A percentile compares a stretch with the other conserved stretches of the same genome.
These are phyloP conservation scores for Holothuria leucospilota DNA, from an alignment of 53 echinoderm and acorn worm genomes.

Conservation along the genomic window DNA sequence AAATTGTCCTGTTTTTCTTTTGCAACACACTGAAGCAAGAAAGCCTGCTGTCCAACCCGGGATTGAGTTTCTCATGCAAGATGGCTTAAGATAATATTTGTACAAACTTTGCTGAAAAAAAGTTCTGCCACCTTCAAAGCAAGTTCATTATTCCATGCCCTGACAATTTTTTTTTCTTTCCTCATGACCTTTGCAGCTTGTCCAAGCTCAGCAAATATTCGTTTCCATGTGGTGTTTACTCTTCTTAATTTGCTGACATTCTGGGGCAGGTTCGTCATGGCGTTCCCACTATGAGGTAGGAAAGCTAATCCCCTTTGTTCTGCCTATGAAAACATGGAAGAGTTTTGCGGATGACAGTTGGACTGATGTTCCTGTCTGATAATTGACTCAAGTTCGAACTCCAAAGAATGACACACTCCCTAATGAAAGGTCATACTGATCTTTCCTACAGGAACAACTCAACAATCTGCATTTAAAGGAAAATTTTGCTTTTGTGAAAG, in stretches of 20 bases:
- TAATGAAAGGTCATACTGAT: no score
- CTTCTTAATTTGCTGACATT: constrained; percentile 30
- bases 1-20: no score
- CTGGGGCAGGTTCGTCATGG: background rate
- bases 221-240: constrained; percentile 24
- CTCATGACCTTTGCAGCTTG: constrained; percentile 20
- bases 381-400: constrained; percentile 4
- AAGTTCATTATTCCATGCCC: background rate
- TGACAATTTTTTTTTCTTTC: background rate
- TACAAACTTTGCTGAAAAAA: background rate
- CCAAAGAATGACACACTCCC: no score
- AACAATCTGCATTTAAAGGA: no score
- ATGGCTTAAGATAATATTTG: constrained; percentile 19
- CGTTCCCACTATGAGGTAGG: constrained; percentile 18
- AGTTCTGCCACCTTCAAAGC: background rate
- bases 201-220: constrained; percentile 16
- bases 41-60: no score
- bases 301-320: constrained; percentile 32
- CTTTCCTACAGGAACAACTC: no score
- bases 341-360: background rate
- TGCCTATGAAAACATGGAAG: constrained; percentile 31
- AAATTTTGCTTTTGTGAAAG: no score
- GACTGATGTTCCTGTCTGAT: constrained; percentile 16
- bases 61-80: background rate
- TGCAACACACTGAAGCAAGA: no score